Conservation (phyloP, 2,888 invertebrate species). For the Microplitis manilae region DNA sequence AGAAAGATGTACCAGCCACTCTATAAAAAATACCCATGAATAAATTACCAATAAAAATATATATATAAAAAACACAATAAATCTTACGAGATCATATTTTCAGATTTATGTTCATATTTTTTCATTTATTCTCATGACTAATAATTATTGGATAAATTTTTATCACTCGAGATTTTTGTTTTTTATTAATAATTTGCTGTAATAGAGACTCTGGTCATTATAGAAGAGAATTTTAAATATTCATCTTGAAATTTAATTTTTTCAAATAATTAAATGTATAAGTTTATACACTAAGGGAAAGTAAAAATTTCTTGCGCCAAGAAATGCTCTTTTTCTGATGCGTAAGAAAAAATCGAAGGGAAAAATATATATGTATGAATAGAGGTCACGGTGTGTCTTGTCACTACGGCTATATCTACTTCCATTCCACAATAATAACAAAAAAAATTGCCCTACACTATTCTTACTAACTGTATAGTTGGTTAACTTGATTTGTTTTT, state of each 20-base stretch:
- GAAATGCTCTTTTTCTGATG: neutral
- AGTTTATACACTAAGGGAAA: too few species aligned
- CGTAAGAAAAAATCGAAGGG: neutral
- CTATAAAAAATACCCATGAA: constrained; percentile 13
- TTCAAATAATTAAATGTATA: too few species aligned
- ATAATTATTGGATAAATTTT: neutral
- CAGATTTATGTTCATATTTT: neutral
- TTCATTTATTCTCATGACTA: neutral
- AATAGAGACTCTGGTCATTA: too few species aligned
- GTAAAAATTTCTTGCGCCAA: neutral
- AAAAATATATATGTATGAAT: neutral
- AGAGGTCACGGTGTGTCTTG: neutral
- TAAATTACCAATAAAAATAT: neutral
- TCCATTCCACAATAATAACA: neutral
- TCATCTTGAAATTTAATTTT: too few species aligned
- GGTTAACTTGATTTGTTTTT: too few species aligned
- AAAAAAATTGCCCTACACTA: neutral
- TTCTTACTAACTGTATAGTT: too few species aligned
- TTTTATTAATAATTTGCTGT: too few species aligned
- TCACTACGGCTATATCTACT: neutral
- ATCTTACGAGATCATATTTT: neutral
- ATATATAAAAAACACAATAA: neutral
- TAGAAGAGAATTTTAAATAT: too few species aligned
- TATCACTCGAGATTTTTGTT: neutral
- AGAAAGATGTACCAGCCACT: constrained; percentile 19